Evolutionary conservation across 1,140 invertebrate genomes (phyloP), one percentile per base, ranked within the genome.

Genomic region (Hycleus cichorii): DNA sequence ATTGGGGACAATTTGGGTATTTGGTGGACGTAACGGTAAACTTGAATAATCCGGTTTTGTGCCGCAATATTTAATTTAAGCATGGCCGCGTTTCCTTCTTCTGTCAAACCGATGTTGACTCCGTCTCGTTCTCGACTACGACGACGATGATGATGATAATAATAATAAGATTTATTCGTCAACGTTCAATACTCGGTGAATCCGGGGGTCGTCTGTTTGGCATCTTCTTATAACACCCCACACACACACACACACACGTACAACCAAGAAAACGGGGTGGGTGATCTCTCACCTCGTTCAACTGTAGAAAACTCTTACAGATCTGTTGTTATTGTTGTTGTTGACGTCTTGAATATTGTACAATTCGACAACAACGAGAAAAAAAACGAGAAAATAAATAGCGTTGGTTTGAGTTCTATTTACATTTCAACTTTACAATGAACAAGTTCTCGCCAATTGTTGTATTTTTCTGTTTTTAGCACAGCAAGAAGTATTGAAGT

Each of bases 151-250:
- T 18, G 18, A 18, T 18, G 32, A 60, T 63, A 67, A 64, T 70
- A 67, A 64, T 70, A 68, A 68, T 70, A 70, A 70, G 68, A 70
- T 70, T 70, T 70, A 70, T 68, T 62, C 65, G 60, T 62, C 52
- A 47, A 51, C 66, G 68, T 65, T 68, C 68, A 67, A 68, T 70
- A 70, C 63, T 57, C 49, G 55, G 32, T 32, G 56, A 64, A 64
- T 65, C 63, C 55, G 64, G 63, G 64, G 63, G 63, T 65, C 59
- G 62, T 52, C 66, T 64, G 64, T 66, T 66, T 65, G 68, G 65
- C 63, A 69, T 66, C 62, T 18, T 18, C 18, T 58, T 58, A 51
- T 59, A 63, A 69, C 64, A 65, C 57, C 54, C 58, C 51, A 57
- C 60, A 59, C 18, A 18, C 18, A 18, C n/a, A n/a, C n/a, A n/a